Evolutionary conservation across 2,888 invertebrate species (phyloP), one percentile per base, ranked within the genome.

Genomic region (Stenolophus ochropezus): DNA sequence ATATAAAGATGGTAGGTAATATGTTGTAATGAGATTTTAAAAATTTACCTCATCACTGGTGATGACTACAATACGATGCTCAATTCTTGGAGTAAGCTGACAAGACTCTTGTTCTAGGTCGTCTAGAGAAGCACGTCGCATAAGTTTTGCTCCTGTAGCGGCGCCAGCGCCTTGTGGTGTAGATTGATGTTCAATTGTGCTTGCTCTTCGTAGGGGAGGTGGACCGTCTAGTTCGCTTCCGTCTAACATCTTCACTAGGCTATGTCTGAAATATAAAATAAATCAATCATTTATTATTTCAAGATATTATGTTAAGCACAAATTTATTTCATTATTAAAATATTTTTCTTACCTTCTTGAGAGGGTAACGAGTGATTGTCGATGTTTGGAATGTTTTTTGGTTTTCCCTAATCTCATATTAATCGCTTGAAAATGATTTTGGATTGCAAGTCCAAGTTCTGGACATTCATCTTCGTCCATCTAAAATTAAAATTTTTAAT

Each of bases 401-500:
- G 93, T 91, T 88, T 93, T 93, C 69, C 96, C 96, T 78, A 93
- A 91, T 51, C 95, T 91, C 85, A 96, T 94, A 88, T 95, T 93
- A 85, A 97, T 96, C 1, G 97, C 95, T 81, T 95, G 93, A 89
- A 97, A 97, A 88, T 97, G 97, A 89, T 97, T 97, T 90, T 96
- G 96, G 20, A 97, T 91, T 0, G 96, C 95, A 85, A 96, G 92
- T 5, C 95, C 94, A 83, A 97, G 89, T 87, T 96, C 95, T 0
- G 96, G 96, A 85, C 96, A 96, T 89, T 95, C 94, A 87, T 97
- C 97, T 77, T 96, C 95, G 85, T 94, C 93, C 85, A 96, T 92
- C 96, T 96, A 85, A 0, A 86, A 86, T 82, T 21, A 83, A 83
- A 84, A 56, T 82, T 14, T 27, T 27, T 69, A 8, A 33, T 0